These are phyloP conservation scores for Rhyacichthys aspro DNA, from an alignment of 2,797 vertebrate genomes.

Conservation along the genomic window DNA sequence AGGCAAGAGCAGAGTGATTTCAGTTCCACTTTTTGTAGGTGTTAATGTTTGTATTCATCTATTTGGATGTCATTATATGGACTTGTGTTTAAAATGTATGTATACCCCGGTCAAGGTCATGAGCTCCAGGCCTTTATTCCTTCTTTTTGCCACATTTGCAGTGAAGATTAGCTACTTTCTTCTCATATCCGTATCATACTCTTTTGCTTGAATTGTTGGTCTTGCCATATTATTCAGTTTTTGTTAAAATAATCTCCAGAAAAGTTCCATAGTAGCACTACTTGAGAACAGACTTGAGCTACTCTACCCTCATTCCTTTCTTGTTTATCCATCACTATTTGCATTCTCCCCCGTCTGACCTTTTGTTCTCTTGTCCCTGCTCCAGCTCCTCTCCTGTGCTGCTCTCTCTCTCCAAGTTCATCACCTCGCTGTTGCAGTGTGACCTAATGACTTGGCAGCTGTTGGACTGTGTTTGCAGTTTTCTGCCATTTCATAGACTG, in stretches of 20 bases:
- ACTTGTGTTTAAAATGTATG: no score
- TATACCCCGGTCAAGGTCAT: no score
- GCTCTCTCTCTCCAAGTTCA: conserved; percentile 14
- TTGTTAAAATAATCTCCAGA: no score
- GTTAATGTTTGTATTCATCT: no score
- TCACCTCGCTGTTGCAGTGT: conserved; percentile 52
- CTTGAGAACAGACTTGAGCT: not conserved
- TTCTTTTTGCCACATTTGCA: no score
- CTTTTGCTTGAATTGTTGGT: no score
- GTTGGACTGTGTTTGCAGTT: conserved; percentile 59
- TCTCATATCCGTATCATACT: no score
- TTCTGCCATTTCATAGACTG: conserved; percentile 38
- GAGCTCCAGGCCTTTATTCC: no score
- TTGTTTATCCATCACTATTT: conserved; percentile 3
- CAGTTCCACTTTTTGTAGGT: not conserved
- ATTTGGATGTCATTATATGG: no score
- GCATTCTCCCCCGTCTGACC: conserved; percentile 3
- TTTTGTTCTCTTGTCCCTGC: not conserved
- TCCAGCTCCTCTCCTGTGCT: not conserved
- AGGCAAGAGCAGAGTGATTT: not conserved
- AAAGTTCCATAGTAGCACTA: no score
- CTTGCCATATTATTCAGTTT: no score
- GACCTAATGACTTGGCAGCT: conserved; percentile 68
- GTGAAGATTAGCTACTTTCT: no score
- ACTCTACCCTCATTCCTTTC: not conserved